Base-by-base conservation (phyloP, 2,113 vertebrate species). In the Clarias gariepinus region DNA sequence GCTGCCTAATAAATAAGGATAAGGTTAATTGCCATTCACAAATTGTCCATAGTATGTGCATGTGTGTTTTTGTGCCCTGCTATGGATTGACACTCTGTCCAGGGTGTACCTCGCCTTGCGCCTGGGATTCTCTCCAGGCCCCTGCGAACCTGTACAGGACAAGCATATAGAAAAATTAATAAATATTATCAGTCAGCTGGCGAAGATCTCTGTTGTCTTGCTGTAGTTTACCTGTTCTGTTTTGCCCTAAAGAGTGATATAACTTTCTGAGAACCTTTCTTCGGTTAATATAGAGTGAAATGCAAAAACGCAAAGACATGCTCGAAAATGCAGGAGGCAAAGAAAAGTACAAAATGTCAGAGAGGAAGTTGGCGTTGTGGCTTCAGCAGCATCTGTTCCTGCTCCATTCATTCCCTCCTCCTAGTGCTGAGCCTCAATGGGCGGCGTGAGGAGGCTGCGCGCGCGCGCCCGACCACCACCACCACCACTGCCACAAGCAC, bases 361-460 rank as follows among this genome's bases (percentile, higher is more conserved):
- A 21, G 3, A 53, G 78, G 57, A 41, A 36, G 78, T 55, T 11
- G 4, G 78, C 41, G 36, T 13, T 7, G n/a, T 15, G 25, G 73
- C 12, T 41, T 33, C 57, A 66, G 61, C 82, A 69, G 83, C 83
- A 77, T 78, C 83, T 81, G 76, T 80, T 86, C 77, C 85, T 69
- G n/a, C 30, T 66, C 58, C 88, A 85, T 85, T 87, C 88, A 87
- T 81, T 66, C 33, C 74, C 85, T 86, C 87, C 83, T 86, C 87
- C 85, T 86, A 47, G 64, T 52, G 53, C 81, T 82, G 68, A 82
- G 55, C 73, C 21, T 88, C 60, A 88, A 83, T 86, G 80, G 83
- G 85, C 77, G 85, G 85, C 64, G 85, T 81, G 83, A 85, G 55
- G 69, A 84, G 69, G 83, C 82, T 74, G 82, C 55, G 68, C 82